Evolutionary conservation across 1,140 invertebrate species (phyloP).

Genomic region (Macrocentrus cingulum): DNA sequence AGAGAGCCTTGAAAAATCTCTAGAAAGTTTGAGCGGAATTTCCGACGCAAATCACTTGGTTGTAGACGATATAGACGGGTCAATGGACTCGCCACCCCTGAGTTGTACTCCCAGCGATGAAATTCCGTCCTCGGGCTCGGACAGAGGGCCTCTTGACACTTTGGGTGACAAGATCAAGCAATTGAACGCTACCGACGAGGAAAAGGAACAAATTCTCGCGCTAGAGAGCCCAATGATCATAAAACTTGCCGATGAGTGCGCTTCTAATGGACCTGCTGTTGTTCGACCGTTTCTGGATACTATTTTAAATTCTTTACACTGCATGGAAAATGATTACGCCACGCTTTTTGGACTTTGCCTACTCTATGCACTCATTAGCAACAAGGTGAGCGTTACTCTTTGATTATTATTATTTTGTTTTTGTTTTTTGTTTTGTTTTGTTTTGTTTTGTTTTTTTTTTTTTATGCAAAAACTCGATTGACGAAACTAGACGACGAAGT

Average conservation of each 20-base stretch:
- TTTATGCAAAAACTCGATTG: background rate
- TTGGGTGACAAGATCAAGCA: slow-evolving; percentile 44
- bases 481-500: too few relatives aligned
- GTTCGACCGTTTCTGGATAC: slow-evolving; percentile 87
- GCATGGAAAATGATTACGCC: slow-evolving; percentile 91
- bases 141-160: background rate
- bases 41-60: slow-evolving; percentile 1
- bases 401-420: too few relatives aligned
- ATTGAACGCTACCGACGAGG: slow-evolving; percentile 89
- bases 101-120: slow-evolving; percentile 8
- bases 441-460: too few relatives aligned
- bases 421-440: too few relatives aligned
- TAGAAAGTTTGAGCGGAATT: slow-evolving; percentile 58
- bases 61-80: background rate
- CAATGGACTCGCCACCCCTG: background rate
- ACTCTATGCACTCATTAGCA: slow-evolving; percentile 90
- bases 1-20: slow-evolving; percentile 67
- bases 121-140: slow-evolving; percentile 11
- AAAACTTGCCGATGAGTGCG: slow-evolving; percentile 34
- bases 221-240: slow-evolving; percentile 49
- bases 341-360: slow-evolving; percentile 90
- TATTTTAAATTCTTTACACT: slow-evolving; percentile 80
- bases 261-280: slow-evolving; percentile 55
- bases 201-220: slow-evolving; percentile 76
- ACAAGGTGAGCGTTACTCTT: slow-evolving; percentile 73